phyloP scores from a whole-genome alignment of 2,888 invertebrate genomes.

The Aelia acuminata region DNA sequence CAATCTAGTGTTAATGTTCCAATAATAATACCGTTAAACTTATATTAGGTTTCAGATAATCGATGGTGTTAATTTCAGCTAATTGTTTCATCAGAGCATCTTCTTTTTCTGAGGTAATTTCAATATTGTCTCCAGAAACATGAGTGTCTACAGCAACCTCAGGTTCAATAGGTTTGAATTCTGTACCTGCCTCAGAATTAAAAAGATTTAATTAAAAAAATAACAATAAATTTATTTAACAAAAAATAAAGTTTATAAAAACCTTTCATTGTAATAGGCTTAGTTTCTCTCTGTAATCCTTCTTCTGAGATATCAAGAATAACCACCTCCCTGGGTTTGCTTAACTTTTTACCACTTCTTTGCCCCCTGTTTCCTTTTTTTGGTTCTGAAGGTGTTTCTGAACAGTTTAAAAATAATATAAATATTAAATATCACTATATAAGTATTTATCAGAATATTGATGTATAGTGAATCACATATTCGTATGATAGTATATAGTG shows the following conservation, averaged over 20 bases:
- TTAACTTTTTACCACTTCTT: constrained; percentile 30
- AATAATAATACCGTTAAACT: not conserved
- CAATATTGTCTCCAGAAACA: not conserved
- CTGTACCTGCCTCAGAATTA: not conserved
- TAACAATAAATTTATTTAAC: not conserved
- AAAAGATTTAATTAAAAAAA: not conserved
- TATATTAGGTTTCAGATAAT: not conserved
- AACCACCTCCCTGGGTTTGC: constrained; percentile 48
- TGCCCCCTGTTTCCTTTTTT: not conserved
- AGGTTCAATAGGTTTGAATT: constrained; percentile 19
- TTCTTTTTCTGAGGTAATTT: constrained; percentile 20
- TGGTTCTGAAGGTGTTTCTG: not conserved
- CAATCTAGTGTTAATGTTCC: no score
- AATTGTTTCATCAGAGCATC: constrained; percentile 41
- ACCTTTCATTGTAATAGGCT: not conserved
- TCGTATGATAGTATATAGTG: not conserved
- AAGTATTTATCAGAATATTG: no score
- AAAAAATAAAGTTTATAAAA: not conserved
- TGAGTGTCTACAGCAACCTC: not conserved
- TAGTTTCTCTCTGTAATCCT: constrained; percentile 13
- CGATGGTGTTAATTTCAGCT: not conserved
- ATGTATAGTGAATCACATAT: no score
- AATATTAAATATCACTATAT: not conserved
- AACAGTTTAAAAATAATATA: not conserved
- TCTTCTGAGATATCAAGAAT: constrained; percentile 45